Percentiles rank a stretch among this genome's conserved stretches.
These are phyloP conservation scores for Coreius guichenoti DNA, from an alignment of 2,797 vertebrate genomes.

Conservation along the genomic window DNA sequence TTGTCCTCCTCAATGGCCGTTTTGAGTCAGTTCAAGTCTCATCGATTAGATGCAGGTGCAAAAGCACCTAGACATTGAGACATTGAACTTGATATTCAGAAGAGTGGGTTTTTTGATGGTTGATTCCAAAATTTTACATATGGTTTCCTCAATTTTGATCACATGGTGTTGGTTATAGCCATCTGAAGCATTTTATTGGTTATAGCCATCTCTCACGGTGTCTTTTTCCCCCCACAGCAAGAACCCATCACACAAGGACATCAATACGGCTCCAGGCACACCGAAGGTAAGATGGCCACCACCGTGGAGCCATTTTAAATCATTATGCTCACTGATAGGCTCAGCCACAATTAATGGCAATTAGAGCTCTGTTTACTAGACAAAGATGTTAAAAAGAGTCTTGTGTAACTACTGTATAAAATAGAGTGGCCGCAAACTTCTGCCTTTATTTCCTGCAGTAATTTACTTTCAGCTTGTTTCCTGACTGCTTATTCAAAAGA, in stretches of 20 bases:
- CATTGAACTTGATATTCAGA: neutral
- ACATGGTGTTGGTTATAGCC: neutral
- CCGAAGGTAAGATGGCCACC: slow-evolving; percentile 89
- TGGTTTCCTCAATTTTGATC: neutral
- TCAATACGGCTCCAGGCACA: slow-evolving; percentile 87
- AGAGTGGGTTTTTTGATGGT: neutral
- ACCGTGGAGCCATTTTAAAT: slow-evolving; percentile 12
- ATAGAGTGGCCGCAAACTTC: slow-evolving; percentile 47
- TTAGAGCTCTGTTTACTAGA: slow-evolving; percentile 52
- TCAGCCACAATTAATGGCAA: slow-evolving; percentile 53
- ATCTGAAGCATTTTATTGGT: neutral
- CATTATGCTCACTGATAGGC: slow-evolving; percentile 44
- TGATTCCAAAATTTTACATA: neutral
- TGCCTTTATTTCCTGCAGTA: slow-evolving; percentile 61
- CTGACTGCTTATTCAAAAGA: slow-evolving; percentile 55
- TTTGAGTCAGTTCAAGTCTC: slow-evolving; percentile 1
- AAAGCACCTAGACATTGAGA: slow-evolving; percentile 11
- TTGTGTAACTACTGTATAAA: slow-evolving; percentile 43
- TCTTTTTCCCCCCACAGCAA: slow-evolving; percentile 81
- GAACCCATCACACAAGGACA: slow-evolving; percentile 91
- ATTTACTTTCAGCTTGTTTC: slow-evolving; percentile 59
- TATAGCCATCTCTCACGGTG: neutral
- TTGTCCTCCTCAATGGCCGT: neutral
- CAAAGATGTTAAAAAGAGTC: slow-evolving; percentile 45
- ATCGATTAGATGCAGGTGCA: neutral